Evolutionary conservation across 2,797 vertebrate genomes (phyloP), one percentile per base, ranked within the genome.

Genomic region (Myotis myotis): DNA sequence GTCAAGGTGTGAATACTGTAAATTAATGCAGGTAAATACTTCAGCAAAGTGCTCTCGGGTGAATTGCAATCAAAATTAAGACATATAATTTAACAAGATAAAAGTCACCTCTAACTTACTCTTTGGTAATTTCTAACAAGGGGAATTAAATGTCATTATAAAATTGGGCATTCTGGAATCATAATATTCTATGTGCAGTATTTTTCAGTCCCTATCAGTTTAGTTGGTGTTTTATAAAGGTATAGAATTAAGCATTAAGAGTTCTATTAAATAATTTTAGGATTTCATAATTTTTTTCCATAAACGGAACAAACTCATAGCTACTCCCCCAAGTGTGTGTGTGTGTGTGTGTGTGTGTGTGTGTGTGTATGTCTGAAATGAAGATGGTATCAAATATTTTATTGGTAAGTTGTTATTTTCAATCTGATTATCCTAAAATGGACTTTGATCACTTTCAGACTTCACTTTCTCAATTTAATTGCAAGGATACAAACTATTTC

Each of bases 11-110:
- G 85, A 96, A 70, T 49, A n/a, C 41, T 81, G 60, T 66, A 97
- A 97, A 96, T 93, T 96, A 97, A 68, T 49, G 66, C 74, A 97
- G 88, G 94, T 96, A 97, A 97, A 95, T n/a, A 33, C 1, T 41
- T 78, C 70, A 95, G 91, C 41, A 86, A 96, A 96, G 72, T 51
- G 80, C 70, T 93, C 92, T 97, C 22, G 0, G 60, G 55, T 96
- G 87, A 95, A 96, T 93, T 96, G 93, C 84, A 96, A 94, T 94
- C 79, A 95, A 96, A 96, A 82, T 92, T 12, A 90, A 97, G 95
- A 81, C 36, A 60, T 95, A 72, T 88, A 96, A 80, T 97, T 97
- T 95, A 97, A 95, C 55, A 96, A 49, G 92, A 95, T 84, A 96
- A 80, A 8, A 8, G 91, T 93, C 94, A 97, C 88, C 92, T 95